Conservation (phyloP, 2,888 invertebrate species). For the Anarsia innoxiella region DNA sequence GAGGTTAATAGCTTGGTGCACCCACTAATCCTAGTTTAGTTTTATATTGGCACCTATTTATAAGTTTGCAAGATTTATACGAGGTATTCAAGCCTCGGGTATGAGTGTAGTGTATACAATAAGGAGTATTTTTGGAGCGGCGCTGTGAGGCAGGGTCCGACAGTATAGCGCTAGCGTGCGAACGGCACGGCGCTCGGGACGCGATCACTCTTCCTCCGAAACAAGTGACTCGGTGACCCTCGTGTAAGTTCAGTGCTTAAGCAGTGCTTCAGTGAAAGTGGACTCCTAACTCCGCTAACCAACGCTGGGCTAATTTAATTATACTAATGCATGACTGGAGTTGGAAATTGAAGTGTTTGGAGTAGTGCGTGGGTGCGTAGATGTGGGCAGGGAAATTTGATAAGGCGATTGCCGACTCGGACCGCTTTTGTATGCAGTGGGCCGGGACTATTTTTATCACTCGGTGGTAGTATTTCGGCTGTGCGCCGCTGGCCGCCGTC, state of each 20-base stretch:
- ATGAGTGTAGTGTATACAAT: conserved; percentile 71
- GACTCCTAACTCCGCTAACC: conserved; percentile 37
- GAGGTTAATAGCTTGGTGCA: conserved; percentile 36
- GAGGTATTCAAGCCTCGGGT: conserved; percentile 35
- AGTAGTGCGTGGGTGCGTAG: conserved; percentile 40
- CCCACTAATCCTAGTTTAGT: conserved; percentile 20
- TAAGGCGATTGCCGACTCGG: conserved; percentile 53
- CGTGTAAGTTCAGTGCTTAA: conserved; percentile 64
- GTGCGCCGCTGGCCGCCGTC: conserved; percentile 28
- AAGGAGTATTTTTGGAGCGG: conserved; percentile 61
- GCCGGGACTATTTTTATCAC: conserved; percentile 63
- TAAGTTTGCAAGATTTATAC: conserved; percentile 56
- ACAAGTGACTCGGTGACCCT: conserved; percentile 37
- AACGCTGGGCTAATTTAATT: conserved; percentile 55
- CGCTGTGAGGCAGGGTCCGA: conserved; percentile 39
- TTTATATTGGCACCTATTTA: conserved; percentile 41
- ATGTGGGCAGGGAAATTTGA: conserved; percentile 71
- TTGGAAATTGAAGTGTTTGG: conserved; percentile 22
- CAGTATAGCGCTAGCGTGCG: conserved; percentile 54
- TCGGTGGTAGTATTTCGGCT: conserved; percentile 36
- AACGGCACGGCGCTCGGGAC: conserved; percentile 39
- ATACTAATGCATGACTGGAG: conserved; percentile 59
- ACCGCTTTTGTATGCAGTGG: conserved; percentile 71
- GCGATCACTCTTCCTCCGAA: conserved; percentile 25
- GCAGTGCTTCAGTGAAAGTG: conserved; percentile 41